phyloP scores from a whole-genome alignment of 92 coral and sea anemone species.

The Meandrina meandrites region DNA sequence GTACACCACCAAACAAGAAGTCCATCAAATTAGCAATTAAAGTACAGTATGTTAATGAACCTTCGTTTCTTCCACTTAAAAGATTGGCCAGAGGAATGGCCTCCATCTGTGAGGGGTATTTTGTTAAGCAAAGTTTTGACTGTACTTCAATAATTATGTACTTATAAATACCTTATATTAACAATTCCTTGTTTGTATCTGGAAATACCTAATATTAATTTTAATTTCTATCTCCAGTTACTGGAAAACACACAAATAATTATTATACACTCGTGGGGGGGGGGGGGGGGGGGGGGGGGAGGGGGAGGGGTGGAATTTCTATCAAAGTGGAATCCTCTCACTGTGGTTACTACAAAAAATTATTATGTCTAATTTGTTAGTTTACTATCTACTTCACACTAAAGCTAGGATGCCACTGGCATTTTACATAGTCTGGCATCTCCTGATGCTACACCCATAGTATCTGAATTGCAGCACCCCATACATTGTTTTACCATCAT shows the following conservation, averaged over 20 bases:
- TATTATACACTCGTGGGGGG: background rate
- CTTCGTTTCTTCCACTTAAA: no score
- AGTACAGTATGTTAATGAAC: no score
- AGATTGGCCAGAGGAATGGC: no score
- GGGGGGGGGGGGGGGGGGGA: no score
- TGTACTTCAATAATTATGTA: background rate
- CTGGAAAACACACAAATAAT: background rate
- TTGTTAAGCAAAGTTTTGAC: background rate
- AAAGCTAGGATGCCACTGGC: no score
- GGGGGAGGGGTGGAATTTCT: no score
- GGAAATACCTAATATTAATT: background rate
- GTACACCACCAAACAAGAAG: no score
- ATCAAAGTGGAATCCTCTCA: background rate
- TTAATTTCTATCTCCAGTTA: background rate
- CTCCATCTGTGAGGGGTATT: no score
- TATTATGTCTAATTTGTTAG: no score
- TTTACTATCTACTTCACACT: no score
- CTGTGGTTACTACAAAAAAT: no score
- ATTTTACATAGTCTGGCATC: background rate
- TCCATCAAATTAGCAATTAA: no score
- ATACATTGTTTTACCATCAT: background rate
- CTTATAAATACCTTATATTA: background rate
- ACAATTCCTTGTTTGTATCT: background rate
- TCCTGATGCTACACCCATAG: background rate
- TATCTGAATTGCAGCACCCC: background rate